phyloP scores from a whole-genome alignment of 2,797 vertebrate genomes.

The Cichlasoma orientale region DNA sequence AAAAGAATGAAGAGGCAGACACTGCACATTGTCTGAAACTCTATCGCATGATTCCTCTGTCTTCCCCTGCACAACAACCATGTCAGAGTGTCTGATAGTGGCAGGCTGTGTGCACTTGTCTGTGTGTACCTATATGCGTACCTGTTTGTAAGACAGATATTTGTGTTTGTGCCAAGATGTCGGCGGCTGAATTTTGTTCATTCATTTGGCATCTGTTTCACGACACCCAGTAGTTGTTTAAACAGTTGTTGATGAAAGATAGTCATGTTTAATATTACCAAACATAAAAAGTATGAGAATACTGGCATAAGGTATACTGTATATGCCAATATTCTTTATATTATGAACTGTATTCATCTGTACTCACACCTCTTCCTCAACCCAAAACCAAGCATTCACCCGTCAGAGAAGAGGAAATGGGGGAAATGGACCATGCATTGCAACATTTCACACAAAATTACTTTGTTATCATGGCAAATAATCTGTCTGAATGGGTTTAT shows the following conservation, averaged over 20 bases:
- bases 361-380: neutral
- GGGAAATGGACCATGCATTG: constrained; percentile 26
- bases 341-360: neutral
- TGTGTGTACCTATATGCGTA: neutral
- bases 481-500: constrained; percentile 31
- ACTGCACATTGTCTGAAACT: constrained; percentile 65
- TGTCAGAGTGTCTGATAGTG: constrained; percentile 45
- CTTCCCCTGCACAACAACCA: constrained; percentile 39
- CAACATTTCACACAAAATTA: constrained; percentile 47
- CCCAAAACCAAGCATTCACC: constrained; percentile 13
- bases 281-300: constrained; percentile 13
- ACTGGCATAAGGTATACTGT: neutral
- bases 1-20: constrained; percentile 61
- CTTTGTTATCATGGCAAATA: constrained; percentile 35
- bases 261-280: constrained; percentile 25
- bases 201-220: constrained; percentile 12
- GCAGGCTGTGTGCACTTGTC: neutral
- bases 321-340: neutral
- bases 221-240: constrained; percentile 25
- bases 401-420: neutral
- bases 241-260: constrained; percentile 53
- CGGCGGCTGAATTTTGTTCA: constrained; percentile 15
- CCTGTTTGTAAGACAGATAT: neutral
- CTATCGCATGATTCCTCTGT: constrained; percentile 59
- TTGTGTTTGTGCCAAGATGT: neutral